Evolutionary conservation across 2,797 vertebrate genomes (phyloP).

Genomic region (Sebastiscus tertius): DNA sequence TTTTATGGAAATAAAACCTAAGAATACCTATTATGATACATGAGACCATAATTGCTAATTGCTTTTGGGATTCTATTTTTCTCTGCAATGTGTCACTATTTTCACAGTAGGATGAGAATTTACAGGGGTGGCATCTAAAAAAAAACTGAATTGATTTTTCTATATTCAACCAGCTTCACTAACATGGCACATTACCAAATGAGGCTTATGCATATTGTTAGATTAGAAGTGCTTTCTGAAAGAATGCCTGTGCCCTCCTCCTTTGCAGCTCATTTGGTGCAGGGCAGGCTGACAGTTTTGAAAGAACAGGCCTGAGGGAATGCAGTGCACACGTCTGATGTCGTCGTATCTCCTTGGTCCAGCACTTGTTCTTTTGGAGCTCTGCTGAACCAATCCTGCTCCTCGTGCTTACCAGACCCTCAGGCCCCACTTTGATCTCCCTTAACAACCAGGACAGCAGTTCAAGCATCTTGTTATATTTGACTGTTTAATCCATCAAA

Average conservation of each 20-base stretch:
- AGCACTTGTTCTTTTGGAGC: slow-evolving; percentile 79
- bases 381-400: slow-evolving; percentile 72
- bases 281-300: slow-evolving; percentile 70
- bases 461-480: slow-evolving; percentile 80
- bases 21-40: slow-evolving; percentile 21
- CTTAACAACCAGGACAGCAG: slow-evolving; percentile 75
- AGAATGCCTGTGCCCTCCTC: slow-evolving; percentile 57
- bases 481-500: slow-evolving; percentile 82
- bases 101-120: slow-evolving; percentile 32
- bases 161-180: slow-evolving; percentile 30
- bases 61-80: slow-evolving; percentile 1
- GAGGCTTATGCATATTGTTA: slow-evolving; percentile 63
- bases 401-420: slow-evolving; percentile 70
- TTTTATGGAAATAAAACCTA: slow-evolving; percentile 28
- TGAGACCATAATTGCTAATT: slow-evolving; percentile 24
- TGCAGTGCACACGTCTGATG: slow-evolving; percentile 76
- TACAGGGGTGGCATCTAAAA: slow-evolving; percentile 25
- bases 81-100: slow-evolving; percentile 26
- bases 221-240: slow-evolving; percentile 62
- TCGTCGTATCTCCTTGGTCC: slow-evolving; percentile 79
- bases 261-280: slow-evolving; percentile 62
- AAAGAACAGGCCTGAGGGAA: slow-evolving; percentile 77
- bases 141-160: slow-evolving; percentile 33
- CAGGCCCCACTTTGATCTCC: slow-evolving; percentile 82
- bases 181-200: slow-evolving; percentile 60